These are phyloP conservation scores for Barbus barbus DNA, from an alignment of 2,113 vertebrate species.

Conservation along the genomic window DNA sequence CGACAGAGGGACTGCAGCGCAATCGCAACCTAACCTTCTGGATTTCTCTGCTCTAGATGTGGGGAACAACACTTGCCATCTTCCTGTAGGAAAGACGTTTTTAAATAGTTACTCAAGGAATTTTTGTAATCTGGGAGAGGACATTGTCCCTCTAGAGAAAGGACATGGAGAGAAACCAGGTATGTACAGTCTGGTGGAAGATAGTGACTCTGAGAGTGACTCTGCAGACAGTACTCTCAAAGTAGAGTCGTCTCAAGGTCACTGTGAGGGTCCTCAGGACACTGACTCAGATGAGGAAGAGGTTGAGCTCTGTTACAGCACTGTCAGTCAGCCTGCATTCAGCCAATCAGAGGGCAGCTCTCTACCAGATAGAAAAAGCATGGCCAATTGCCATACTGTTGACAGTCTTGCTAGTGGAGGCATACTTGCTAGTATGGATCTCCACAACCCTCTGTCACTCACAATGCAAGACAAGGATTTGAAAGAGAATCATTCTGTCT, in stretches of 20 bases:
- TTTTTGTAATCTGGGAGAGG: slow-evolving; percentile 75
- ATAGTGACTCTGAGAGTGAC: slow-evolving; percentile 81
- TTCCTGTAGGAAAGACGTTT: slow-evolving; percentile 79
- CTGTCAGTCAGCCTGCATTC: slow-evolving; percentile 4
- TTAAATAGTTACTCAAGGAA: slow-evolving; percentile 85
- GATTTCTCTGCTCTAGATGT: slow-evolving; percentile 74
- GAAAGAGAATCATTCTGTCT: slow-evolving; percentile 1
- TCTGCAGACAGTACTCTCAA: slow-evolving; percentile 38
- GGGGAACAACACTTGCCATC: slow-evolving; percentile 70
- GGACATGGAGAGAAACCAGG: slow-evolving; percentile 58
- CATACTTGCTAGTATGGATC: slow-evolving; percentile 40
- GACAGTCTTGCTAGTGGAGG: slow-evolving; percentile 7
- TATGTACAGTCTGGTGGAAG: slow-evolving; percentile 79
- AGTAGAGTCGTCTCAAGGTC: neutral
- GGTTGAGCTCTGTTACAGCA: slow-evolving; percentile 80
- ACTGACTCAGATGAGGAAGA: slow-evolving; percentile 83
- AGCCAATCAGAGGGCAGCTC: slow-evolving; percentile 25
- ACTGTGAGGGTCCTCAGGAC: slow-evolving; percentile 30
- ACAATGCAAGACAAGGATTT: slow-evolving; percentile 51
- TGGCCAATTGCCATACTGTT: slow-evolving; percentile 32
- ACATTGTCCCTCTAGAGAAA: slow-evolving; percentile 50
- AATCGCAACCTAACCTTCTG: slow-evolving; percentile 37
- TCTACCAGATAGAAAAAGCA: neutral
- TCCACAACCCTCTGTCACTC: slow-evolving; percentile 42
- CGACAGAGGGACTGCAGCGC: neutral